These are phyloP conservation scores for Monoplex corrugatus DNA, from an alignment of 2,888 invertebrate genomes.

Conservation along the genomic window DNA sequence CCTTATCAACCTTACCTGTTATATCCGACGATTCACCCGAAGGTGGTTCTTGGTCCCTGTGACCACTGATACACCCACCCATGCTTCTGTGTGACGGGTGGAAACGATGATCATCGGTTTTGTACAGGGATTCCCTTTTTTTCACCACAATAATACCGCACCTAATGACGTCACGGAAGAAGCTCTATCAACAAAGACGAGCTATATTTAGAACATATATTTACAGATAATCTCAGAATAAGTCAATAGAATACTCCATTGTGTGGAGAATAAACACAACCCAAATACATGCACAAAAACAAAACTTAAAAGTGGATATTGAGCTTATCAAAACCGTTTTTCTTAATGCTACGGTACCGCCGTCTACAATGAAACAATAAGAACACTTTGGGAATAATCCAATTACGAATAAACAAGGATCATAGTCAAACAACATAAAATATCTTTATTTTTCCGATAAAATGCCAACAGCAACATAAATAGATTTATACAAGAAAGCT, in stretches of 20 bases:
- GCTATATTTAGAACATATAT: background rate
- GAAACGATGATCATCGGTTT: conserved; percentile 17
- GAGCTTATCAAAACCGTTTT: too few species aligned
- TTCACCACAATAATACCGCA: conserved; percentile 39
- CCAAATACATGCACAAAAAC: too few species aligned
- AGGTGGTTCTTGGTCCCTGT: conserved; percentile 77
- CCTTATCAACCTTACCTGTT: conserved; percentile 69
- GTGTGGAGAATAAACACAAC: too few species aligned
- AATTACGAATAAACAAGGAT: too few species aligned
- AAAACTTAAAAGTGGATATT: too few species aligned
- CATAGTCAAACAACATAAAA: too few species aligned
- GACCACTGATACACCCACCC: conserved; percentile 80
- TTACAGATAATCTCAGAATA: background rate
- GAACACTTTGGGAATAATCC: too few species aligned
- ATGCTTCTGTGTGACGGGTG: conserved; percentile 56
- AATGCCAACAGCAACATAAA: too few species aligned
- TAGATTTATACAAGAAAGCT: too few species aligned
- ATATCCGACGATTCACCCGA: conserved; percentile 79
- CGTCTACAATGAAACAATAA: too few species aligned
- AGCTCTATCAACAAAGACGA: conserved; percentile 33
- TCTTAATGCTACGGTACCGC: too few species aligned
- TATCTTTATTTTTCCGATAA: too few species aligned
- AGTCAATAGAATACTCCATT: background rate
- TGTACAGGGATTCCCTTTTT: conserved; percentile 34
- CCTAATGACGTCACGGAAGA: conserved; percentile 36